Evolutionary conservation across 2,888 invertebrate species (phyloP), one percentile per base, ranked within the genome.

Genomic region (Athrips mouffetella): DNA sequence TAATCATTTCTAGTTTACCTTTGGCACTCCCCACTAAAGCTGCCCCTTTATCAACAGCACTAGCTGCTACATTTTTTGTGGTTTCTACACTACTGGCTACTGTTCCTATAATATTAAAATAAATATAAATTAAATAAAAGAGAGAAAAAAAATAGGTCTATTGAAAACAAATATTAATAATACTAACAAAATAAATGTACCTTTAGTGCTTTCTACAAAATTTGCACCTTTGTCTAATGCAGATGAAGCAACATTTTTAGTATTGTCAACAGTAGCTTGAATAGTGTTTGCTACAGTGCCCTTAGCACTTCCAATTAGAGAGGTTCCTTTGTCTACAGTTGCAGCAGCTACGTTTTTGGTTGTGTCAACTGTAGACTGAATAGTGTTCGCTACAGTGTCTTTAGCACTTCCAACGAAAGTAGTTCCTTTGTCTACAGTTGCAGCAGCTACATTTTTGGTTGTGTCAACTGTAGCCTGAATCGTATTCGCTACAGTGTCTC

Each of bases 291-390:
- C 41, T 47, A 57, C 44, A 13, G 57, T 50, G 83, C 82, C 81
- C 80, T 78, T 82, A 29, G 80, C 77, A 29, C 75, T 69, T 50
- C 69, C 77, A 45, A 82, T 72, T 58, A 76, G 78, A 3, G 66
- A 58, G 63, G 74, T 79, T 50, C 80, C 76, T 50, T 69, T 70
- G 46, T 81, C 80, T 52, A 76, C 58, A 25, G 87, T 80, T 50
- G 71, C 72, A 58, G 84, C 81, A 29, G 87, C 83, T 10, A 80
- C 73, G 66, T 82, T 83, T 67, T 81, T 87, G 55, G 86, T 81
- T 55, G 60, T 80, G 70, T 85, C 84, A 72, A 84, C 70, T 51
- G 85, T 66, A 45, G 60, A 77, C 70, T 85, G 83, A 71, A 84
- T 70, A 53, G 85, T 72, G 59, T 61, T 73, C 47, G 75, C 67